phyloP scores from a whole-genome alignment of 2,888 invertebrate species.

The Perizoma affinitatum region DNA sequence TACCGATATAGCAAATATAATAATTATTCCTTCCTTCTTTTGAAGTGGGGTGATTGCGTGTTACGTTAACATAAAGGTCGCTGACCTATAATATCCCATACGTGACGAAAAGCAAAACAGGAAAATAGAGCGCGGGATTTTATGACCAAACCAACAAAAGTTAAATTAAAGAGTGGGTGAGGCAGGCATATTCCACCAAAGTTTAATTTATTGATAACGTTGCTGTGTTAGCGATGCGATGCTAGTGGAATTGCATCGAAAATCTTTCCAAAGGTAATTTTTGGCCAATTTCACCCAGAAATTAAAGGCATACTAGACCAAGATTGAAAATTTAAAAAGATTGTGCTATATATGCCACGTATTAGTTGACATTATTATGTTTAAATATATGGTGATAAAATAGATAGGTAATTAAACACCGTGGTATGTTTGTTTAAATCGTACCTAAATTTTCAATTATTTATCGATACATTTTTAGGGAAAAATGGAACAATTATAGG shows the following conservation, averaged over 20 bases:
- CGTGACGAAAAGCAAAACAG: constrained; percentile 33
- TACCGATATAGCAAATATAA: constrained; percentile 25
- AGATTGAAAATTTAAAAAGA: too few relatives aligned
- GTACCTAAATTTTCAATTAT: too few relatives aligned
- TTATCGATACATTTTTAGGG: too few relatives aligned
- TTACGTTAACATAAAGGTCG: constrained; percentile 41
- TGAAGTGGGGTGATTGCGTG: constrained; percentile 49
- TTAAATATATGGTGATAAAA: too few relatives aligned
- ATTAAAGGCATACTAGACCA: too few relatives aligned
- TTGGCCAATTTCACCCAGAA: too few relatives aligned
- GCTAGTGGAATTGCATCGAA: not conserved
- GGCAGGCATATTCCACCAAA: constrained; percentile 1
- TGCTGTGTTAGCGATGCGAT: not conserved
- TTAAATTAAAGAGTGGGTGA: constrained; percentile 1
- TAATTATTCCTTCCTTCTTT: constrained; percentile 38
- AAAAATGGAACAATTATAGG: too few relatives aligned
- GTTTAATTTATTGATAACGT: not conserved
- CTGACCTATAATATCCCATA: constrained; percentile 42
- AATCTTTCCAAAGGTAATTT: not conserved
- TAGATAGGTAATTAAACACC: too few relatives aligned
- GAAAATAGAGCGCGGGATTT: constrained; percentile 14
- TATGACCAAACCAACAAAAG: constrained; percentile 9
- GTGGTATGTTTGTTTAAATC: too few relatives aligned
- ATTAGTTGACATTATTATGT: too few relatives aligned
- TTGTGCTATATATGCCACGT: too few relatives aligned